Base-by-base conservation (phyloP, 2,888 invertebrate genomes). In the Brenthis daphne region DNA sequence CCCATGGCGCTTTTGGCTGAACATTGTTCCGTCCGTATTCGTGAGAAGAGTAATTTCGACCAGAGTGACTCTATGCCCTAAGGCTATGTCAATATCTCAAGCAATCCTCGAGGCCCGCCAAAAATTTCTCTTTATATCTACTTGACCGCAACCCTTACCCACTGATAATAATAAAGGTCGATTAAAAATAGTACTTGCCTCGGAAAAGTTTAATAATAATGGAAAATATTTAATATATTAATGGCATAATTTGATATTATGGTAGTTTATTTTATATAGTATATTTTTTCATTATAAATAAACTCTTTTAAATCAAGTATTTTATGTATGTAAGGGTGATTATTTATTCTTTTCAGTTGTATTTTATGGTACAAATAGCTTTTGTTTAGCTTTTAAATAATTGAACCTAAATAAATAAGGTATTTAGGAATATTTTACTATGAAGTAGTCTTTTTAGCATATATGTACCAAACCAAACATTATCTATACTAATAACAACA, bases 1-100 rank as follows among this genome's bases (percentile, higher is more conserved):
- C 77, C 76, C 69, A 48, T 60, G 65, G 68, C 72, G 55, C 61
- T 67, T 65, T 24, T 16, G 57, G 63, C 55, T 60, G 33, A 64
- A 64, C 60, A 67, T 64, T 67, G 66, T 66, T 69, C 56, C 58
- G 47, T 48, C 57, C 68, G 55, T 60, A 58, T 64, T 66, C 60
- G 56, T 66, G 64, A 67, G 64, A 66, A 55, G 58, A 70, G 71
- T 66, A 69, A 71, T 69, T 69, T 71, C 58, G 66, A 48, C 47
- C 64, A 60, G 55, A 70, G 55, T 64, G 64, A 48, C 56, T 69
- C n/a, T 55, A 58, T 61, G 43, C 53, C 69, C 71, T 64, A 24
- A 53, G 71, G 71, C 69, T 16, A 71, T 64, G 58, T 57, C 71
- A 69, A 71, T 71, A 69, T 71, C 56, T 69, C 67, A 64, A 70